These are phyloP conservation scores for Ctenomys sociabilis DNA, from an alignment of 2,113 vertebrate species.

Conservation along the genomic window DNA sequence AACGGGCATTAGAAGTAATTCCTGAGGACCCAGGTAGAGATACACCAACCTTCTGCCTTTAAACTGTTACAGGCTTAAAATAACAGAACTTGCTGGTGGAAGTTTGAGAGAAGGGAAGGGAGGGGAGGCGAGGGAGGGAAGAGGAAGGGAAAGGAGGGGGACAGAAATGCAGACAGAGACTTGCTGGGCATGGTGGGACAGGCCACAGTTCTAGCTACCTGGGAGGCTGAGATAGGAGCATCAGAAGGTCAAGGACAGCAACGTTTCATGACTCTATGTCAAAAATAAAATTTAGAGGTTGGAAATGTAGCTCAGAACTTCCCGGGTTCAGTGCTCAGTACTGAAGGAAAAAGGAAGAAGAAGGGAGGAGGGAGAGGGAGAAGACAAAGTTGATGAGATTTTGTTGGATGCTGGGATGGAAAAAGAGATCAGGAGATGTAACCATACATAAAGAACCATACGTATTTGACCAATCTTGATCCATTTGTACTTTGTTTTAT, in stretches of 20 bases:
- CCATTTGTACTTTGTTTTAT: constrained; percentile 3
- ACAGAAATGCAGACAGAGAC: background rate
- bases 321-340: background rate
- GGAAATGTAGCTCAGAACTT: background rate
- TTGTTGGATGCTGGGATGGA: background rate
- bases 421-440: constrained; percentile 34
- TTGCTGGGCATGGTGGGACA: background rate
- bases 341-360: background rate
- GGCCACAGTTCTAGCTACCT: background rate
- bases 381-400: constrained; percentile 2
- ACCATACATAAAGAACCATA: constrained; percentile 23
- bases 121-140: background rate
- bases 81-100: background rate
- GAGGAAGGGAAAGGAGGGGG: background rate
- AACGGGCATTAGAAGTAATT: background rate
- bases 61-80: background rate
- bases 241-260: background rate
- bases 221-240: background rate
- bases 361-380: background rate
- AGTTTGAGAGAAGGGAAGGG: background rate
- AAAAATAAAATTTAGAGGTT: background rate
- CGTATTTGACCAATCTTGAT: background rate
- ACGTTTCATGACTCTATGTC: background rate
- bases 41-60: background rate
- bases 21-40: background rate